phyloP scores from a whole-genome alignment of 2,113 vertebrate species.

The Anas platyrhynchos region DNA sequence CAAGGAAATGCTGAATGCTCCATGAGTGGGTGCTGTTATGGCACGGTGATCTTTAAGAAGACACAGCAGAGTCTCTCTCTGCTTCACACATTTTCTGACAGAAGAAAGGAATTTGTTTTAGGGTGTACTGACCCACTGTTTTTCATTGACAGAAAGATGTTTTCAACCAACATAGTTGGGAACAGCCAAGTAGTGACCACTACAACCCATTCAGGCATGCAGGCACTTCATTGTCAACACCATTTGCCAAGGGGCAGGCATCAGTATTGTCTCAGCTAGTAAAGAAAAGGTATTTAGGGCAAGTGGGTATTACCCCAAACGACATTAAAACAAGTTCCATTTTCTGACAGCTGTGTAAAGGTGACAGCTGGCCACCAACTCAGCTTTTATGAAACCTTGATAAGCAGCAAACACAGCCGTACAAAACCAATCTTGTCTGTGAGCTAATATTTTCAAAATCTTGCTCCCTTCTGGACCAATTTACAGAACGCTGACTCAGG shows the following conservation, averaged over 20 bases:
- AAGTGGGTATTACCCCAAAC: neutral
- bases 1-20: neutral
- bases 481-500: neutral
- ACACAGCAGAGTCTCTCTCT: neutral
- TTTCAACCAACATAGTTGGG: neutral
- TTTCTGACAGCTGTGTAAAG: neutral
- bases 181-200: neutral
- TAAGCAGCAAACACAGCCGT: neutral
- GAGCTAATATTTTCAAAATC: neutral
- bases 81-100: fast-evolving
- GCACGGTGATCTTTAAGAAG: neutral
- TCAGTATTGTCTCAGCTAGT: neutral
- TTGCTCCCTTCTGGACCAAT: neutral
- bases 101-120: neutral
- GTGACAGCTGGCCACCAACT: neutral
- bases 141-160: neutral
- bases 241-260: neutral
- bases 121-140: neutral
- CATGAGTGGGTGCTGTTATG: neutral
- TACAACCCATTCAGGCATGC: neutral
- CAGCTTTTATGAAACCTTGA: neutral
- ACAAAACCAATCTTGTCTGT: neutral
- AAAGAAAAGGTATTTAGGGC: neutral
- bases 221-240: neutral
- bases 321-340: neutral